Percentiles rank a stretch among this genome's conserved stretches.
Conservation (phyloP, 1,140 invertebrate genomes). For the Aphelenchoides fujianensis region DNA sequence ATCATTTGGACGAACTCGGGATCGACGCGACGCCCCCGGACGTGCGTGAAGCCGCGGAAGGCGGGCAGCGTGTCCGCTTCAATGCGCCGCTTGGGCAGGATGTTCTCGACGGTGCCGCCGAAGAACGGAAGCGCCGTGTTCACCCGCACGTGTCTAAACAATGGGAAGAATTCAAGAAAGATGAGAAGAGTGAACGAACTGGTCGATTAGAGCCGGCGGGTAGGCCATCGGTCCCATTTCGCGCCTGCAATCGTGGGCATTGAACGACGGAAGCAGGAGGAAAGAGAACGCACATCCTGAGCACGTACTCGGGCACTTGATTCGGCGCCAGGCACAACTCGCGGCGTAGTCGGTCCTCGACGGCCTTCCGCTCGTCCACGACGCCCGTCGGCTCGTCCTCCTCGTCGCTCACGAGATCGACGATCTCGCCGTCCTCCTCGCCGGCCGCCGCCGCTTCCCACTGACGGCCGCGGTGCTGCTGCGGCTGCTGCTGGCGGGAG, state of each 20-base stretch:
- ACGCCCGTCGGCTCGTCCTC: too few species aligned
- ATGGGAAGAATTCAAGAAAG: too few species aligned
- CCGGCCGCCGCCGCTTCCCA: not conserved
- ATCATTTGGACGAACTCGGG: not conserved
- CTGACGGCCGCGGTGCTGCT: too few species aligned
- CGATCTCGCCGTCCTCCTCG: not conserved
- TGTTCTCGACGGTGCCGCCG: conserved; percentile 1
- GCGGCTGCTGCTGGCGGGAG: too few species aligned
- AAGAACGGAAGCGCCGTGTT: conserved; percentile 4
- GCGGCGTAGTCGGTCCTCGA: not conserved
- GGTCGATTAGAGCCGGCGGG: not conserved
- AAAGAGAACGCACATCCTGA: too few species aligned
- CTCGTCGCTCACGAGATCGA: too few species aligned
- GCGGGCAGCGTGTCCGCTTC: not conserved
- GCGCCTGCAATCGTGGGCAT: too few species aligned
- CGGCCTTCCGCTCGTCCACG: not conserved
- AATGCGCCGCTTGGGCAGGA: not conserved
- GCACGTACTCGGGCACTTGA: not conserved
- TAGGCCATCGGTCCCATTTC: conserved; percentile 3
- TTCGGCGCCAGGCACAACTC: not conserved
- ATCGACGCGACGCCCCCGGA: not conserved
- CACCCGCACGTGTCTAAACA: not conserved
- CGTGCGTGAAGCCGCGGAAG: conserved; percentile 4
- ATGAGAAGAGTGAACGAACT: not conserved
- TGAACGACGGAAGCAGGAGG: too few species aligned